These are phyloP conservation scores for Pampusana beccarii DNA, from an alignment of 2,113 vertebrate species.

Conservation along the genomic window DNA sequence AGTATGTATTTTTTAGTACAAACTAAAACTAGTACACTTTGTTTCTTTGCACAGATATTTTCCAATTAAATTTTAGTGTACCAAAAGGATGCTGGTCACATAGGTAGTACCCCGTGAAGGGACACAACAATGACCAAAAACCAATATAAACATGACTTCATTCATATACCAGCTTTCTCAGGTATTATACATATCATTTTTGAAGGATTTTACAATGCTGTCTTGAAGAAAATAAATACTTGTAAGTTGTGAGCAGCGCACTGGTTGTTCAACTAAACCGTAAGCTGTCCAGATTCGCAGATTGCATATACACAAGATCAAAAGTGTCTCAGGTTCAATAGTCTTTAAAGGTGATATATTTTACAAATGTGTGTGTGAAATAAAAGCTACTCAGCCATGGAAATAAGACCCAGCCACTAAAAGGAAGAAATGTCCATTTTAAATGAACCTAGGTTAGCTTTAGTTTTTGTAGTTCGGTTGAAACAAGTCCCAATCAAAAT, in stretches of 20 bases:
- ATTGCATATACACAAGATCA: slow-evolving; percentile 55
- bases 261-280: slow-evolving; percentile 77
- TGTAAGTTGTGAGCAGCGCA: not conserved
- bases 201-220: not conserved
- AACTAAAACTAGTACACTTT: not conserved
- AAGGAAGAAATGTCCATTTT: not conserved
- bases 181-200: not conserved
- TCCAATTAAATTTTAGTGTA: not conserved
- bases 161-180: not conserved
- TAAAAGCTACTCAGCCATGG: slow-evolving; percentile 75
- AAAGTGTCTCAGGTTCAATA: slow-evolving; percentile 52
- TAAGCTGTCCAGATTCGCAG: slow-evolving; percentile 65
- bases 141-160: not conserved
- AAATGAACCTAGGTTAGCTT: not conserved
- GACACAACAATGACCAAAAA: not conserved
- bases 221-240: not conserved
- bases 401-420: slow-evolving; percentile 71
- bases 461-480: not conserved
- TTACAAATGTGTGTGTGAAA: slow-evolving; percentile 42
- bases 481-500: slow-evolving; percentile 40
- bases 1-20: not conserved
- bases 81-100: not conserved
- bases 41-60: not conserved
- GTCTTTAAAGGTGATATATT: slow-evolving; percentile 40
- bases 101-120: not conserved